These are phyloP conservation scores for Odontophorus gujanensis DNA, from an alignment of 2,113 vertebrate genomes.

Conservation along the genomic window DNA sequence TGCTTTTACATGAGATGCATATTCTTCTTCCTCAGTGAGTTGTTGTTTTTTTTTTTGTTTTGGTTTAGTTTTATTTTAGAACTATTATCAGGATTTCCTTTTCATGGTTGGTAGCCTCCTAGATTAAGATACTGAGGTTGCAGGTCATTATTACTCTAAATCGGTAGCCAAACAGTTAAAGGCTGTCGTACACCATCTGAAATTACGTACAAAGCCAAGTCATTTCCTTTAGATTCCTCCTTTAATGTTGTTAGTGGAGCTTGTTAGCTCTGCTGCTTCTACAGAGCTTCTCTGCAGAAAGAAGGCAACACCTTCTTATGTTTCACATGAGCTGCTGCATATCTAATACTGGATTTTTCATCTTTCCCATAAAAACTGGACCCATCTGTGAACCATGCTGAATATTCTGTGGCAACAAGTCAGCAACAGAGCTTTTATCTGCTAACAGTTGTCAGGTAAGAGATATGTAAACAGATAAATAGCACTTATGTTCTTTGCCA, in stretches of 20 bases:
- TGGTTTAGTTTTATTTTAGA: not conserved
- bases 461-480: conserved; percentile 21
- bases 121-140: not conserved
- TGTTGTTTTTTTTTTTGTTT: not conserved
- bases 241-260: conserved; percentile 5
- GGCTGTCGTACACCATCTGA: not conserved
- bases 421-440: not conserved
- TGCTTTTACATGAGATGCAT: not conserved
- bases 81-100: not conserved
- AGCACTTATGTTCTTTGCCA: not conserved
- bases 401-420: not conserved
- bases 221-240: conserved; percentile 46
- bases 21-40: not conserved
- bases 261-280: not conserved
- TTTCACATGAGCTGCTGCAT: not conserved
- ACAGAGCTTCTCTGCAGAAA: not conserved
- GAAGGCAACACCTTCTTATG: not conserved
- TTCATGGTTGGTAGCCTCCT: not conserved
- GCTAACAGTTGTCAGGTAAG: not conserved
- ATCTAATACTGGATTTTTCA: not conserved
- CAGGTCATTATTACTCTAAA: not conserved
- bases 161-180: conserved; percentile 54
- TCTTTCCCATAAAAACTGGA: not conserved
- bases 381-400: not conserved
- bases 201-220: not conserved